phyloP scores from a whole-genome alignment of 2,113 vertebrate species.

The Camelus bactrianus region DNA sequence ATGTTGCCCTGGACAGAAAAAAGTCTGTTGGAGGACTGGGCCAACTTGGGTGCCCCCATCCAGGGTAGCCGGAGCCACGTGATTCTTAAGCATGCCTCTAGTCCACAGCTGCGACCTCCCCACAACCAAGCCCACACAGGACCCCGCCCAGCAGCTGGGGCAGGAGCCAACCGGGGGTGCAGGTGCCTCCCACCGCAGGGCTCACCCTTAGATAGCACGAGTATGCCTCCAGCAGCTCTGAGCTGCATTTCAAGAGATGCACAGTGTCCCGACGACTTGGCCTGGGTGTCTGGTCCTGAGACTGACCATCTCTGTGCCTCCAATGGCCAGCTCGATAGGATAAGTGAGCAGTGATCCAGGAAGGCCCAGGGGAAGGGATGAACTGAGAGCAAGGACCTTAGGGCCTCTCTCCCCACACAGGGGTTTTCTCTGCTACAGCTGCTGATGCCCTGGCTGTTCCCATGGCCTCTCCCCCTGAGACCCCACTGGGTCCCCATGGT shows the following conservation, averaged over 20 bases:
- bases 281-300: background rate
- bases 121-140: background rate
- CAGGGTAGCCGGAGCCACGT: background rate
- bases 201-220: background rate
- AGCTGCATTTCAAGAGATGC: background rate
- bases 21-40: background rate
- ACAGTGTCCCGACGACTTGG: background rate
- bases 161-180: background rate
- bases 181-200: background rate
- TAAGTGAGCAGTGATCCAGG: background rate
- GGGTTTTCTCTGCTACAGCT: background rate
- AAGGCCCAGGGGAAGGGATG: background rate
- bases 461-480: background rate
- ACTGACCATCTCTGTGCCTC: background rate
- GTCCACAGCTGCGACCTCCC: background rate
- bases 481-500: background rate
- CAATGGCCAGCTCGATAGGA: no score
- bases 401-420: background rate
- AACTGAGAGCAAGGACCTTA: background rate
- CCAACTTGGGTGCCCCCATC: background rate
- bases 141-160: background rate
- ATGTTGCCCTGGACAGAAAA: background rate
- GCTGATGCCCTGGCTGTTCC: background rate
- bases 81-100: background rate
- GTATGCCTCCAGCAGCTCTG: background rate